Conservation (phyloP, 2,797 vertebrate species). For the Morelia viridis region DNA sequence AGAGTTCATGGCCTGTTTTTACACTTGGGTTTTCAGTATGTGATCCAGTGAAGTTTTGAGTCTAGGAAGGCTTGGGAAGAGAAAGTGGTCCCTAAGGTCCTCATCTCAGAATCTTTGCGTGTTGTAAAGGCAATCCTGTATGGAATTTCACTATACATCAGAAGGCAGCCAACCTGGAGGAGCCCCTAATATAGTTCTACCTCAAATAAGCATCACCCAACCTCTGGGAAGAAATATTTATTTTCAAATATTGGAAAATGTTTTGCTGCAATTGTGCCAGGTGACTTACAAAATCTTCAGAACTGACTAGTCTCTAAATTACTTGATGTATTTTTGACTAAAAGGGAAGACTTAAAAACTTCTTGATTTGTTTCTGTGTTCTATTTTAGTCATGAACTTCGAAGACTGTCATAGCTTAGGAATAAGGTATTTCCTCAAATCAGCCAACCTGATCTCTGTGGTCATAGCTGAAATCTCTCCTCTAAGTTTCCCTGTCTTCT, state of each 20-base stretch:
- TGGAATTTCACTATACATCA: not conserved
- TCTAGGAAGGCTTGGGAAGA: too few species aligned
- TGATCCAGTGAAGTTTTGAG: not conserved
- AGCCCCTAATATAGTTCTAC: not conserved
- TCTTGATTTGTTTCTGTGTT: too few species aligned
- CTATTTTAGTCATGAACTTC: not conserved
- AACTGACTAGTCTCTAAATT: too few species aligned
- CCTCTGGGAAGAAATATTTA: not conserved
- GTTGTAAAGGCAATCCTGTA: not conserved
- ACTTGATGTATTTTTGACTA: not conserved
- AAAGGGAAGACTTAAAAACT: not conserved
- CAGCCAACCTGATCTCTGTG: not conserved
- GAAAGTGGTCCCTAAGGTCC: not conserved
- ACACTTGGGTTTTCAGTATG: not conserved
- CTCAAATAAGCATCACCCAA: too few species aligned
- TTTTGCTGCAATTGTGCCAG: not conserved
- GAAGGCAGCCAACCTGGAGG: not conserved
- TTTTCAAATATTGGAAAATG: not conserved
- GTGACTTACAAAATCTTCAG: not conserved
- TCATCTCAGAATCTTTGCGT: not conserved
- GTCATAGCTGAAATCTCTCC: not conserved
- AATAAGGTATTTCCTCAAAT: not conserved
- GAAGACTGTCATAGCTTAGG: not conserved
- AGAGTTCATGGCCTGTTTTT: not conserved
- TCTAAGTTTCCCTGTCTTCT: not conserved